Percentiles rank a stretch among this genome's conserved stretches.
Conservation (phyloP, 2,113 vertebrate species). For the Sinocyclocheilus grahami region DNA sequence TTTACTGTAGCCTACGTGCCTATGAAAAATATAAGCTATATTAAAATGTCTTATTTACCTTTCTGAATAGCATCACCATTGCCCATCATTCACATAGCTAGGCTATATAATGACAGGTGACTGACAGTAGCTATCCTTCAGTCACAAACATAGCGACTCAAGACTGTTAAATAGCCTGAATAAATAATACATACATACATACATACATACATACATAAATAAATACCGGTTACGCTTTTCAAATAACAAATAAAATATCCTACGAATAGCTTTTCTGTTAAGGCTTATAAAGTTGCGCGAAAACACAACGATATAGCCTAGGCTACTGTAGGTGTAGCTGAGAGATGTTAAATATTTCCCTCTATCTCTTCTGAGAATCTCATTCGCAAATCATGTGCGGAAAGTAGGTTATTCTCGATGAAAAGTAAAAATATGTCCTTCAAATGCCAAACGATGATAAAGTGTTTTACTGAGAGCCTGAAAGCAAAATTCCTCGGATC, state of each 20-base stretch:
- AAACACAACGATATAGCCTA: neutral
- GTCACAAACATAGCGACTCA: neutral
- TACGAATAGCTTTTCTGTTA: neutral
- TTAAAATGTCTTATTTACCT: neutral
- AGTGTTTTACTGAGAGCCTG: neutral
- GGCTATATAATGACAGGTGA: neutral
- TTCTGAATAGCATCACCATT: neutral
- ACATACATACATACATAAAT: too few relatives aligned
- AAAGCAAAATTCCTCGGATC: conserved; percentile 72
- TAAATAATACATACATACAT: too few relatives aligned
- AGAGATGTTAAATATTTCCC: neutral
- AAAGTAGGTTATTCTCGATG: conserved; percentile 1
- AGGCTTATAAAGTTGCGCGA: neutral
- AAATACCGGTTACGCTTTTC: neutral
- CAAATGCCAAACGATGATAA: neutral
- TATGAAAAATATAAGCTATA: neutral
- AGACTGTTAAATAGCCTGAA: too few relatives aligned
- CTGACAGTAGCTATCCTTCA: neutral
- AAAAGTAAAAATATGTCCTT: neutral
- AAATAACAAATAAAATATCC: neutral
- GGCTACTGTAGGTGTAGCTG: neutral
- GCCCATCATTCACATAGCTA: neutral
- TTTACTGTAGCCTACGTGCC: neutral
- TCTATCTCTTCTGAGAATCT: neutral
- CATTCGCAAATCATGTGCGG: neutral